Evolutionary conservation across 2,113 vertebrate species (phyloP), one percentile per base, ranked within the genome.

Genomic region (Myodes glareolus): DNA sequence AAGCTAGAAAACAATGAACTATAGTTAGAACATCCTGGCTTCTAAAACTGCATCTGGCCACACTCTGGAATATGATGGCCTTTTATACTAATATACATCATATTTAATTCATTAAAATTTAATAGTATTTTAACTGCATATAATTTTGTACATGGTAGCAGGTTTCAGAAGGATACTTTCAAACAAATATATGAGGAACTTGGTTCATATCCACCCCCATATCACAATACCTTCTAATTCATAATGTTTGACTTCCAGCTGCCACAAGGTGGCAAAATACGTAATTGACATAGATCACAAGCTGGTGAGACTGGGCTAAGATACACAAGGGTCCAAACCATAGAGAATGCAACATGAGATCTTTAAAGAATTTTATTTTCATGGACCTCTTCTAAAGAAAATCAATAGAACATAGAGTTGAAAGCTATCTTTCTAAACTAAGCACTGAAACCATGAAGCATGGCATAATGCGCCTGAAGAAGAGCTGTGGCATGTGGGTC

Each of bases 211-310:
- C 7, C 12, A 58, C n/a, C 11, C 12, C 13, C 12, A 27, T 7
- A 61, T 61, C 13, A 7, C 19, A 29, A 27, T 29, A 63, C 23
- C 25, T 42, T 63, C 19, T 55, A 63, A 61, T 91, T 85, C 63
- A 72, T 77, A 90, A n/a, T 93, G 72, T 75, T 42, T 91, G 96
- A 85, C 47, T 81, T 93, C 39, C 80, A 0, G 29, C 33, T 90
- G 93, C 84, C 95, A 97, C 45, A 82, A 81, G 76, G 67, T 97
- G 90, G 91, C 96, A 96, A 63, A 95, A 92, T 94, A 47, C n/a
- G 47, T 76, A 87, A 50, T n/a, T 93, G 14, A 63, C 25, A 76
- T 82, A 27, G 13, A 70, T 42, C 31, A 52, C 70, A 61, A 27
- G 11, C 81, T 85, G 42, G 5, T 58, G 58, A 52, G 23, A 67